Conservation (phyloP, 2,797 vertebrate genomes). For the Bovichtus variegatus region DNA sequence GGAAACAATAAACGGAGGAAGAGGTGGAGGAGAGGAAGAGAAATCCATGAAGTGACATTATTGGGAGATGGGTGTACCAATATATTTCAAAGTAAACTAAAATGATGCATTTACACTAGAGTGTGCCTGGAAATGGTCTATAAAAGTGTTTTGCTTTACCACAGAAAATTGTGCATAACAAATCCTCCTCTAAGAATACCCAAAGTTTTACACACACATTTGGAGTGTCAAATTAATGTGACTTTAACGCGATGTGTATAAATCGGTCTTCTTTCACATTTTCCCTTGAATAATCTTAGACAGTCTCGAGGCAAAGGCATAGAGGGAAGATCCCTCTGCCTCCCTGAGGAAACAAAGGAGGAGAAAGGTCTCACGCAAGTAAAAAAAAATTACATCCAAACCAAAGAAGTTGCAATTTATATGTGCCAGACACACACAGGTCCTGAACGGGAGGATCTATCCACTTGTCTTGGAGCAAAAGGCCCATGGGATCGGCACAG, state of each 20-base stretch:
- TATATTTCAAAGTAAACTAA: neutral
- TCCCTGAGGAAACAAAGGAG: neutral
- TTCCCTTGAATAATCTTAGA: neutral
- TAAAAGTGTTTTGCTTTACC: neutral
- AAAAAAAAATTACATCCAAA: slow-evolving; percentile 32
- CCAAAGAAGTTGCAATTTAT: slow-evolving; percentile 68
- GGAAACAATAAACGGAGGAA: slow-evolving; percentile 19
- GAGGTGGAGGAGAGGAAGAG: neutral
- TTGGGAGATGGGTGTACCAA: neutral
- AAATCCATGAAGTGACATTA: slow-evolving; percentile 14
- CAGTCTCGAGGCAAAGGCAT: neutral
- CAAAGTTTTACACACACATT: neutral
- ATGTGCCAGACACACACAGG: slow-evolving; percentile 67
- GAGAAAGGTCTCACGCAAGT: slow-evolving; percentile 19
- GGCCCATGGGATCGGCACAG: slow-evolving; percentile 63
- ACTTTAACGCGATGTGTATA: neutral
- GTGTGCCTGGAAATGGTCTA: neutral
- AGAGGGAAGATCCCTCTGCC: neutral
- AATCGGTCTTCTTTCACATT: neutral
- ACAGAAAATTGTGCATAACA: neutral
- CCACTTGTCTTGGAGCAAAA: slow-evolving; percentile 68
- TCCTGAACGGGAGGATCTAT: slow-evolving; percentile 61
- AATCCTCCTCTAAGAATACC: neutral
- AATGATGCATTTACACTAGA: neutral
- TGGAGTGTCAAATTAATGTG: neutral